phyloP scores from a whole-genome alignment of 2,797 vertebrate genomes.

The Semotilus atromaculatus region DNA sequence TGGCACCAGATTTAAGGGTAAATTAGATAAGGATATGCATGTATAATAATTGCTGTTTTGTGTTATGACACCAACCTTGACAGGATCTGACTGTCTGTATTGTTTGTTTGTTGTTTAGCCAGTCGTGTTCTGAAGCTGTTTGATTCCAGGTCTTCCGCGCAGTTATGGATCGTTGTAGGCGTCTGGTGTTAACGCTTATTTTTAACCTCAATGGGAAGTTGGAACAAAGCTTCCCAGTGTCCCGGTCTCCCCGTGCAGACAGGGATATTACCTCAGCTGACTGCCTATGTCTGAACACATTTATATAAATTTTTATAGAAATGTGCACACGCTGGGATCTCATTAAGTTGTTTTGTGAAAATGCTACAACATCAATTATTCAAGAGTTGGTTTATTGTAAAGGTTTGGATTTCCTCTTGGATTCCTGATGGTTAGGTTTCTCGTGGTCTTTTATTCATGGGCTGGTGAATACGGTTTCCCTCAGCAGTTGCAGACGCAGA shows the following conservation, averaged over 20 bases:
- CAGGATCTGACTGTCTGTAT: conserved; percentile 53
- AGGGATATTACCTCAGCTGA: conserved; percentile 22
- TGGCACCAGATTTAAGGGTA: neutral
- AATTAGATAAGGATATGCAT: neutral
- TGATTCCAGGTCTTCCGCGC: neutral
- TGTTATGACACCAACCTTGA: conserved; percentile 48
- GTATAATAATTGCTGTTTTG: conserved; percentile 55
- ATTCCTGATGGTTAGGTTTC: conserved; percentile 18
- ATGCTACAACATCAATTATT: conserved; percentile 25
- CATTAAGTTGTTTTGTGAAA: conserved; percentile 39
- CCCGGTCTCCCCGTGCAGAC: neutral
- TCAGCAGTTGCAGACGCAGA: neutral
- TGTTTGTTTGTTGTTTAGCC: conserved; percentile 62
- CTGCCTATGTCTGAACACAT: conserved; percentile 12
- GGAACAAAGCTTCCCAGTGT: conserved; percentile 12
- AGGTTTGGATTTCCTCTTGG: conserved; percentile 30
- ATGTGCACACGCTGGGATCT: neutral
- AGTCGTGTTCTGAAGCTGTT: conserved; percentile 26
- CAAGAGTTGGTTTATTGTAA: conserved; percentile 36
- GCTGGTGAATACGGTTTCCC: neutral
- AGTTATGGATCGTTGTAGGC: neutral
- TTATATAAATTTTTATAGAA: conserved; percentile 19
- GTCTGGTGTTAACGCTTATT: conserved; percentile 33
- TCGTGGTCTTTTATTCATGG: conserved; percentile 36
- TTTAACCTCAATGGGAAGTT: conserved; percentile 12